Evolutionary conservation across 2,797 vertebrate genomes (phyloP).

Genomic region (Pipistrellus pipistrellus): DNA sequence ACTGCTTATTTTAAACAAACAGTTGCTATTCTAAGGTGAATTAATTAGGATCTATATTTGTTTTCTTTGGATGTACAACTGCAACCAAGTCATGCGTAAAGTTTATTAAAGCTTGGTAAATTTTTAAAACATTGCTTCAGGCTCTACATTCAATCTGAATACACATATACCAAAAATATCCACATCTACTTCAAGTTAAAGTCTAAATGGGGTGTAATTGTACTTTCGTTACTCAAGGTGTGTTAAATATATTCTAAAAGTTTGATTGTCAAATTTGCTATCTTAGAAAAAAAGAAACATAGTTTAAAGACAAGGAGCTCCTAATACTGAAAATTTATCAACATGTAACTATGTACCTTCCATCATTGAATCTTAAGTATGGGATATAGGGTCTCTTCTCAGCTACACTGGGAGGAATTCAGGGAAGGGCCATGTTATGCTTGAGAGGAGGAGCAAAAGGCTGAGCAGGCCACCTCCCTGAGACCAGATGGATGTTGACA

Average conservation of each 20-base stretch:
- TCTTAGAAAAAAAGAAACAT: conserved; percentile 35
- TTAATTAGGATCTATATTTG: conserved; percentile 85
- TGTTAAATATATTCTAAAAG: conserved; percentile 61
- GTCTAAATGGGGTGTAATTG: conserved; percentile 9
- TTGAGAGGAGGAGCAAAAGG: background rate
- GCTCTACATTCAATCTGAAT: conserved; percentile 64
- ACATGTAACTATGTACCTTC: background rate
- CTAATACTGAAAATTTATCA: conserved; percentile 55
- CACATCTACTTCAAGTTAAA: conserved; percentile 57
- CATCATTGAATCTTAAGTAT: background rate
- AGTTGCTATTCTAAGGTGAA: conserved; percentile 82
- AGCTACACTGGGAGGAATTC: background rate
- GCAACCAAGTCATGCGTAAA: conserved; percentile 77
- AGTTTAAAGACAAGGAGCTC: conserved; percentile 18
- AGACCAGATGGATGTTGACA: background rate
- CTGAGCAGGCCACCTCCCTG: background rate
- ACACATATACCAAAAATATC: conserved; percentile 70
- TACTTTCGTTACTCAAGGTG: conserved; percentile 48
- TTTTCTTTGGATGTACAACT: conserved; percentile 77
- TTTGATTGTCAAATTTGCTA: conserved; percentile 50
- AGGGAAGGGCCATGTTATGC: background rate
- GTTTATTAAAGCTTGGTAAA: conserved; percentile 78
- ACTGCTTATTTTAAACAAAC: conserved; percentile 78
- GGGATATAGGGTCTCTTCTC: background rate
- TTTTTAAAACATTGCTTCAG: conserved; percentile 56